Evolutionary conservation across 35 echinoderm and acorn worm species (phyloP).

Genomic region (Lytechinus pictus): DNA sequence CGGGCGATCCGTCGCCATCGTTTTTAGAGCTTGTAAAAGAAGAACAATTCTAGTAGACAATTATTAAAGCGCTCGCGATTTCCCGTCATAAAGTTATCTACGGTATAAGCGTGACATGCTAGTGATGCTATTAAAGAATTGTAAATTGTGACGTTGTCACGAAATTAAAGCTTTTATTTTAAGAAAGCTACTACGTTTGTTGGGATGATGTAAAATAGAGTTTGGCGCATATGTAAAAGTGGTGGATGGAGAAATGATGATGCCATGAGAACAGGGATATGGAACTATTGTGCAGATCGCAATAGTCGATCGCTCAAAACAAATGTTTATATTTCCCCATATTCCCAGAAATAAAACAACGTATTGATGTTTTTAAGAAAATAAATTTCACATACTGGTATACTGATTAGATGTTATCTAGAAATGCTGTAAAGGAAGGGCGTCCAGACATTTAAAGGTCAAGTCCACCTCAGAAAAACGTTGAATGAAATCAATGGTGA

Average conservation of each 20-base stretch:
- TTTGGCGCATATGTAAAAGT: neutral
- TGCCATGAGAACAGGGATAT: neutral
- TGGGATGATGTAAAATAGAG: neutral
- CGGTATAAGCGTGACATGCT: neutral
- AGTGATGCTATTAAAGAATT: neutral
- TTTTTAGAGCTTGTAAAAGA: no score
- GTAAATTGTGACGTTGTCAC: neutral
- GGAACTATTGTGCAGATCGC: neutral
- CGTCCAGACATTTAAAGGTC: no score
- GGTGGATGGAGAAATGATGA: neutral
- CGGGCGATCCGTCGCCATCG: no score
- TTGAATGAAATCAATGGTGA: no score
- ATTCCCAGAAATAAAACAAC: neutral
- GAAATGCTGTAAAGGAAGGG: no score
- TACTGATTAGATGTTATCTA: no score
- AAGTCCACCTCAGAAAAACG: no score
- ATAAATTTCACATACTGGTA: no score
- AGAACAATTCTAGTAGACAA: no score
- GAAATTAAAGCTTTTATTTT: neutral
- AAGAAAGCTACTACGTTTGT: neutral
- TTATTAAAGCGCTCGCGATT: no score
- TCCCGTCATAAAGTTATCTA: neutral
- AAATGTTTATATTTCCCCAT: neutral
- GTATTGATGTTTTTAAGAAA: no score
- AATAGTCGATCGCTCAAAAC: neutral